Base-by-base conservation (phyloP, 2,797 vertebrate genomes). In the Thamnophis elegans region DNA sequence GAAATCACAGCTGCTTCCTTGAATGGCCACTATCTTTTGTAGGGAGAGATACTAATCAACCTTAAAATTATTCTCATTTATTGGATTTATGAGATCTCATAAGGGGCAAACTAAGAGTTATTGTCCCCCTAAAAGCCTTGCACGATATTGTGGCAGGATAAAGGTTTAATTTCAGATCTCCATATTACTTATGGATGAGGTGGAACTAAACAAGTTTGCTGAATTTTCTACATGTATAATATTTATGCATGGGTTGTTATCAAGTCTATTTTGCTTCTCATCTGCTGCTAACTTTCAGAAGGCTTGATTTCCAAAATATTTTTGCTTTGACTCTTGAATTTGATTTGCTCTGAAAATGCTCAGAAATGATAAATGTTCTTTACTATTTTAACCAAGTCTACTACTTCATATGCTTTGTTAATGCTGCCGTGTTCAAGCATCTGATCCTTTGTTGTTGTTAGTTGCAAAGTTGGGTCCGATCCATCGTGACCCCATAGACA, bases 1-100 rank as follows among this genome's bases (percentile, higher is more conserved):
- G 94, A 95, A 93, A 88, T 60, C 94, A 68, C 95, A 96, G 93
- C 94, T 95, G 95, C 92, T 95, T 96, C 93, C 95, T 95, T 73
- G 93, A 92, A 85, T 86, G 60, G 51, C 47, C 87, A 87, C 86
- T 86, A 94, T 56, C 88, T 92, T 51, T 82, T 0, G 0, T 26
- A 73, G 53, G 86, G 94, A 90, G 90, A 90, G 65, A 82, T 82
- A 25, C 73, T 78, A 42, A 82, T 82, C 73, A 47, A 25, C 8
- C 0, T 82, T 82, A 47, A 25, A 25, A 82, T 47, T 78, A 47
- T 78, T 78, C 73, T 78, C 73, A 42, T 82, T 47, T 82, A 25
- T 82, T 47, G 73, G 20, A 82, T 47, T 82, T 82, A 82, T 82
- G 73, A 47, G 36, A 12, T 47, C 73, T 82, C 18, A 25, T 47